Base-by-base conservation (phyloP, 1,140 invertebrate genomes). In the Dreissena rostriformis region DNA sequence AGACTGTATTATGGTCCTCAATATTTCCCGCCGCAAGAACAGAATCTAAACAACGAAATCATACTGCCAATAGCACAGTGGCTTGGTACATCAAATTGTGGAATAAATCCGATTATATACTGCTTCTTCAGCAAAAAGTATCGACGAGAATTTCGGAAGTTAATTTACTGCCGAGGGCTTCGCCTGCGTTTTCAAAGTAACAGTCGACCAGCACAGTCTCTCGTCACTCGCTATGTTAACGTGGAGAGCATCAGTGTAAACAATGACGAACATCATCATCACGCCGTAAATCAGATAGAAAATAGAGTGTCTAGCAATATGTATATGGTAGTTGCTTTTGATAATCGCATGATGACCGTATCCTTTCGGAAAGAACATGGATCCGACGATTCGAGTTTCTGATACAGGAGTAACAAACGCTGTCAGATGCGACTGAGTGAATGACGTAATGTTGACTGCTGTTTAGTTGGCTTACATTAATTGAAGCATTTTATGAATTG, bases 61-160 rank as follows among this genome's bases (percentile, higher is more conserved):
- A 96, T 96, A 0, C 96, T 94, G 0, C 98, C 98, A 0, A 95
- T 99, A 24, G 97, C 98, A 0, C 98, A 99, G 93, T 99, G 98
- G 98, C 94, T 99, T 5, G 98, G 98, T 0, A 96, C 97, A 0
- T 97, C 97, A 24, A 99, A 99, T 92, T 98, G 97, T 39, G 98
- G 98, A 94, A 97, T 99, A 86, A 99, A 99, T 94, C 98, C 98
- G 0, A 96, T 99, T 63, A 95, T 99, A 19, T 99, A 99, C 93
- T 97, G 98, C 0, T 98, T 98, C 93, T 98, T 98, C 94, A 99
- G 98, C 92, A 98, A 98, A 89, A 99, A 99, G 92, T 99, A 98
- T 91, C 95, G 98, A 0, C 95, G 96, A 51, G 98, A 98, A 1
- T 99, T 99, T 93, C 88, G 57, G 61, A 78, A 84, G 17, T 68